These are phyloP conservation scores for Rhorus exstirpatorius DNA, from an alignment of 2,888 invertebrate genomes.

Conservation along the genomic window DNA sequence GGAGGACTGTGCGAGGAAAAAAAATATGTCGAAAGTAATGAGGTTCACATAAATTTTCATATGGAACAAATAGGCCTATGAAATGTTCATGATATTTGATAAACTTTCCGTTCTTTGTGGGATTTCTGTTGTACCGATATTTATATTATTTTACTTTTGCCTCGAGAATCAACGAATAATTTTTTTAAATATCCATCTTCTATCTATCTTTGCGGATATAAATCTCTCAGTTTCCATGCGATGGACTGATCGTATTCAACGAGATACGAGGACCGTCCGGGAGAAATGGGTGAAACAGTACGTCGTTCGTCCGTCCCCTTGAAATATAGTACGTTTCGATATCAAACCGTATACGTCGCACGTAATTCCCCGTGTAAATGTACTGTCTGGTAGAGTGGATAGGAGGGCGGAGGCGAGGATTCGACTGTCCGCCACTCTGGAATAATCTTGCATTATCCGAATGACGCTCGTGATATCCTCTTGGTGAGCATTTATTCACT, in stretches of 20 bases:
- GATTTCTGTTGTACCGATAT: too few relatives aligned
- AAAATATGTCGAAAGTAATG: too few relatives aligned
- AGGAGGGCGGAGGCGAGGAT: neutral
- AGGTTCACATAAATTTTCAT: too few relatives aligned
- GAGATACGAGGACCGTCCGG: constrained; percentile 24
- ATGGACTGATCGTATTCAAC: constrained; percentile 5
- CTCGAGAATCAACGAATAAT: neutral
- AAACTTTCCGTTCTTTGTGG: too few relatives aligned
- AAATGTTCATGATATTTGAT: too few relatives aligned
- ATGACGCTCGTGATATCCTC: constrained; percentile 53
- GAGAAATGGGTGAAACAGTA: constrained; percentile 15
- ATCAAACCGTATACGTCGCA: constrained; percentile 36
- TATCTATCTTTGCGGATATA: neutral
- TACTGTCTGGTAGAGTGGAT: constrained; percentile 3
- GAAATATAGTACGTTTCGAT: constrained; percentile 58
- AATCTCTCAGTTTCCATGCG: constrained; percentile 18
- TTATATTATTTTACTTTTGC: too few relatives aligned
- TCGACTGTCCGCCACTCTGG: constrained; percentile 12
- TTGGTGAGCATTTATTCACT: constrained; percentile 44
- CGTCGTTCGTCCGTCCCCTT: constrained; percentile 31
- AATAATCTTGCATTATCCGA: constrained; percentile 63
- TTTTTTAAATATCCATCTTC: neutral
- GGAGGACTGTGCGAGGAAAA: too few relatives aligned
- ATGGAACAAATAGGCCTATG: too few relatives aligned
- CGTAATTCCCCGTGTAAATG: constrained; percentile 58